These are phyloP conservation scores for Vanessa atalanta DNA, from an alignment of 1,140 invertebrate species.

Conservation along the genomic window DNA sequence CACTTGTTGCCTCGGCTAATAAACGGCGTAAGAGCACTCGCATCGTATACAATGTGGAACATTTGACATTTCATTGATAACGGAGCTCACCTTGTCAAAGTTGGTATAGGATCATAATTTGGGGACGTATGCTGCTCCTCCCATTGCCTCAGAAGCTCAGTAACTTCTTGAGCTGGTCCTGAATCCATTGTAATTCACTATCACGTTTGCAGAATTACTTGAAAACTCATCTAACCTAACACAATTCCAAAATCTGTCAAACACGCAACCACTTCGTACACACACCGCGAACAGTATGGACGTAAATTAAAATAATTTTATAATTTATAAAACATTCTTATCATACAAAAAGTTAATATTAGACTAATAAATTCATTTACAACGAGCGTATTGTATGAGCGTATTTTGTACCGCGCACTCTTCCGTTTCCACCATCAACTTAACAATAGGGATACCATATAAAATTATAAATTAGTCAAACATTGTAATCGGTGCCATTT, in stretches of 20 bases:
- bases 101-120: conserved; percentile 87
- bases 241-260: conserved; percentile 38
- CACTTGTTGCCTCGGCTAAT: conserved; percentile 24
- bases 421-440: conserved; percentile 10
- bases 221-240: conserved; percentile 60
- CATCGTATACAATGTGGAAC: conserved; percentile 43
- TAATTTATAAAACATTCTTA: not conserved
- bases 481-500: not conserved
- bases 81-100: conserved; percentile 80
- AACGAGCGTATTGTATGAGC: not conserved
- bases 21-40: not conserved
- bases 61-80: conserved; percentile 42
- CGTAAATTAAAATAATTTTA: conserved; percentile 10
- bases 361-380: conserved; percentile 2
- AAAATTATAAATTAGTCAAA: no score
- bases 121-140: conserved; percentile 85
- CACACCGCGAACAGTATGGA: not conserved
- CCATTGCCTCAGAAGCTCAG: conserved; percentile 85
- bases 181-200: conserved; percentile 67
- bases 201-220: conserved; percentile 37
- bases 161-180: conserved; percentile 82
- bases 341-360: not conserved
- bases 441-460: not conserved
- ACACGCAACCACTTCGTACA: conserved; percentile 15
- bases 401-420: not conserved